phyloP scores from a whole-genome alignment of 2,888 invertebrate species.

The Sphaeridia pumilis region DNA sequence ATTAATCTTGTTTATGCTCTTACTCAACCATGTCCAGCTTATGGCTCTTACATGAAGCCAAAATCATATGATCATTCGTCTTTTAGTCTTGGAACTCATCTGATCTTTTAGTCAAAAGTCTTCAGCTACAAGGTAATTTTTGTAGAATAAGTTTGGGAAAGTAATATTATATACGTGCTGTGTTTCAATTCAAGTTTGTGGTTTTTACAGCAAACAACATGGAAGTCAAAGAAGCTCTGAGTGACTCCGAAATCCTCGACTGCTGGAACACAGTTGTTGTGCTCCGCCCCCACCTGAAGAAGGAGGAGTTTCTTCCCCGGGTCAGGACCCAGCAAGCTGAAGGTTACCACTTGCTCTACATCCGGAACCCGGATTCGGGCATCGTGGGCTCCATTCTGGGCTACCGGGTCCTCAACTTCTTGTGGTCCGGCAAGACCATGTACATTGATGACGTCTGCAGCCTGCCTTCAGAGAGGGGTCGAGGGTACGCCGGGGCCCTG shows the following conservation, averaged over 20 bases:
- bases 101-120: too few species aligned
- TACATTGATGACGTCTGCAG: conserved; percentile 27
- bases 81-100: too few species aligned
- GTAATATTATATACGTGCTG: too few species aligned
- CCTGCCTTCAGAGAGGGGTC: conserved; percentile 8
- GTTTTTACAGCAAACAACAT: neutral
- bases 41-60: too few species aligned
- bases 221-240: conserved; percentile 21
- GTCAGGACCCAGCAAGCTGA: conserved; percentile 13
- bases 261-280: conserved; percentile 16
- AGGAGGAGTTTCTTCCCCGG: conserved; percentile 12
- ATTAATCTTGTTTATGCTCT: too few species aligned
- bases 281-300: conserved; percentile 20
- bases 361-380: conserved; percentile 11
- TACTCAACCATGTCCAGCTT: too few species aligned
- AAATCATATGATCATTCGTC: too few species aligned
- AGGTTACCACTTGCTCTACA: conserved; percentile 23
- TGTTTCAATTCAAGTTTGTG: too few species aligned
- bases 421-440: conserved; percentile 22
- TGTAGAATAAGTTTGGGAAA: too few species aligned
- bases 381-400: conserved; percentile 17
- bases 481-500: conserved; percentile 23
- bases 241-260: conserved; percentile 19
- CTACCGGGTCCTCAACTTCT: conserved; percentile 17
- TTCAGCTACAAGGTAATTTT: too few species aligned